Percentiles rank a stretch among this genome's conserved stretches.
These are phyloP conservation scores for Chromoteleia sp. DNA, from an alignment of 2,888 invertebrate genomes.

Conservation along the genomic window DNA sequence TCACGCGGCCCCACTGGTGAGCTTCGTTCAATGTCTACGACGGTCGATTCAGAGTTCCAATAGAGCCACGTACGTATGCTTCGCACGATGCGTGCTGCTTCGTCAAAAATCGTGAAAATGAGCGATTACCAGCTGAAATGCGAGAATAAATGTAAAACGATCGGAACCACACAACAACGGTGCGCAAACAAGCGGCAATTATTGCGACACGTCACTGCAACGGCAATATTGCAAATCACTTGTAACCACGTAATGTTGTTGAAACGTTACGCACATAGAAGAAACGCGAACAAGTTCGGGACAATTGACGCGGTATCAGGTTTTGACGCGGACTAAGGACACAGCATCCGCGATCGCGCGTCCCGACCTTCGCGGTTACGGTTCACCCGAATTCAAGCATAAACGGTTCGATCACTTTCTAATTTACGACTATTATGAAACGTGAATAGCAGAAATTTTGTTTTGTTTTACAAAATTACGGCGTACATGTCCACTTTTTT, in stretches of 20 bases:
- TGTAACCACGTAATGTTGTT: slow-evolving; percentile 28
- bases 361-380: slow-evolving; percentile 15
- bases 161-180: background rate
- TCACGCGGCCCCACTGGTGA: background rate
- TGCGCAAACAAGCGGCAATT: slow-evolving; percentile 11
- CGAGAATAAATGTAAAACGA: too few relatives aligned
- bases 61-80: slow-evolving; percentile 40
- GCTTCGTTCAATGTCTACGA: slow-evolving; percentile 36
- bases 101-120: too few relatives aligned
- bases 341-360: background rate
- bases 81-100: too few relatives aligned
- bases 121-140: too few relatives aligned
- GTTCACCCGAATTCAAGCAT: background rate
- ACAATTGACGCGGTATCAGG: background rate
- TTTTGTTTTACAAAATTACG: slow-evolving; percentile 13
- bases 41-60: slow-evolving; percentile 29
- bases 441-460: slow-evolving; percentile 27
- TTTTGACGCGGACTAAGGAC: background rate
- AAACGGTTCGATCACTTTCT: slow-evolving; percentile 13
- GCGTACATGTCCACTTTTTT: too few relatives aligned
- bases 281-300: background rate
- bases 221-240: slow-evolving; percentile 28
- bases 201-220: slow-evolving; percentile 35
- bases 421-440: slow-evolving; percentile 23
- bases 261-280: background rate